Percentiles rank a stretch among this genome's conserved stretches.
phyloP scores from a whole-genome alignment of 2,888 invertebrate species.

The Drosophila niveifrons region DNA sequence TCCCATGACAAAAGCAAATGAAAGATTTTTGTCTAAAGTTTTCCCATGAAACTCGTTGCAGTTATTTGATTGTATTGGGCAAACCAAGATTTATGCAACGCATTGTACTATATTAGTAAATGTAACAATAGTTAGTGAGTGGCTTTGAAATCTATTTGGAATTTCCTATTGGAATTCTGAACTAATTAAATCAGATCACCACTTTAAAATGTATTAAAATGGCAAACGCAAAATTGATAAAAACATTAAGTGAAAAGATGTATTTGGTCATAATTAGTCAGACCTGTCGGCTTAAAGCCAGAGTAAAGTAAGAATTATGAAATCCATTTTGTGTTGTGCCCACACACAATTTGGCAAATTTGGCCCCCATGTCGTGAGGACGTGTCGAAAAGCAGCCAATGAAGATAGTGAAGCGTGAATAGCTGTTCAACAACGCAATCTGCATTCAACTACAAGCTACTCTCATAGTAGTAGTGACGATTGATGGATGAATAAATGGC shows the following conservation, averaged over 20 bases:
- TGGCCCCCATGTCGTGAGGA: constrained; percentile 55
- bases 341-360: constrained; percentile 43
- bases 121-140: constrained; percentile 12
- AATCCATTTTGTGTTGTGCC: constrained; percentile 35
- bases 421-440: constrained; percentile 41
- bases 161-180: constrained; percentile 16
- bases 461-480: constrained; percentile 30
- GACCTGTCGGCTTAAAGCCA: constrained; percentile 36
- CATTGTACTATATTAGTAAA: constrained; percentile 24
- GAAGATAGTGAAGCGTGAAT: constrained; percentile 45
- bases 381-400: constrained; percentile 41
- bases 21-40: constrained; percentile 39
- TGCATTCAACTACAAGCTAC: constrained; percentile 18
- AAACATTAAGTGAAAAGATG: constrained; percentile 26
- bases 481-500: constrained; percentile 53
- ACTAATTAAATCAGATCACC: constrained; percentile 38
- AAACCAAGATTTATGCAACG: constrained; percentile 28
- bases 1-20: constrained; percentile 35
- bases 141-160: not conserved
- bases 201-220: constrained; percentile 50
- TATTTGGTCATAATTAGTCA: constrained; percentile 70
- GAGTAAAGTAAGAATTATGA: constrained; percentile 33
- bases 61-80: constrained; percentile 6
- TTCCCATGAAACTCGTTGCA: constrained; percentile 51
- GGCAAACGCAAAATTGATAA: constrained; percentile 48